Percentiles rank a stretch among this genome's conserved stretches.
These are phyloP conservation scores for Lanistes nyassanus DNA, from an alignment of 1,140 invertebrate genomes.

Conservation along the genomic window DNA sequence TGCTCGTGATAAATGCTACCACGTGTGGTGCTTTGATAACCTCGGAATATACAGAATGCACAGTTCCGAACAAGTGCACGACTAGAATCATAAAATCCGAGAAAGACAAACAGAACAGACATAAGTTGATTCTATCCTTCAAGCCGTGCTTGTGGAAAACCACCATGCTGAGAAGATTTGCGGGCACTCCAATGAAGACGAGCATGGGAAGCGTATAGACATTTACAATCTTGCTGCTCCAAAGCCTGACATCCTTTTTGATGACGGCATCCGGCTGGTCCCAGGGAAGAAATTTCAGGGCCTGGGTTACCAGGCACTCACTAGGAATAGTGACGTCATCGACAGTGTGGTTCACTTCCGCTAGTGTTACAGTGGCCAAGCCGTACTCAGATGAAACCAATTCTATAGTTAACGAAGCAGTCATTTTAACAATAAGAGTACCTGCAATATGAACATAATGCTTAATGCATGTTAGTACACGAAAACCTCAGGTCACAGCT, in stretches of 20 bases:
- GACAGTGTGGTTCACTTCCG: too few relatives aligned
- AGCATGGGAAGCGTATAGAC: not conserved
- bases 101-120: constrained; percentile 12
- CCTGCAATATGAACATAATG: too few relatives aligned
- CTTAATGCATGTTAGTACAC: too few relatives aligned
- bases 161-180: constrained; percentile 11
- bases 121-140: constrained; percentile 10
- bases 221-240: constrained; percentile 3
- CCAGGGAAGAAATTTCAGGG: not conserved
- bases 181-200: not conserved
- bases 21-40: not conserved
- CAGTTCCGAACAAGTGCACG: not conserved
- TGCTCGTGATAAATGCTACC: not conserved
- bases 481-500: too few relatives aligned
- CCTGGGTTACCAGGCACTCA: not conserved
- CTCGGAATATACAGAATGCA: not conserved
- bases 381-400: too few relatives aligned
- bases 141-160: constrained; percentile 13
- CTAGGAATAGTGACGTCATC: too few relatives aligned
- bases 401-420: too few relatives aligned
- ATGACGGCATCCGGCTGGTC: not conserved
- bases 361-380: too few relatives aligned
- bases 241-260: not conserved
- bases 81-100: not conserved
- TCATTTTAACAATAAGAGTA: too few relatives aligned